Percentiles rank a stretch among this genome's conserved stretches.
Evolutionary conservation across 2,888 invertebrate species (phyloP).

Genomic region (Drosophila algonquin): DNA sequence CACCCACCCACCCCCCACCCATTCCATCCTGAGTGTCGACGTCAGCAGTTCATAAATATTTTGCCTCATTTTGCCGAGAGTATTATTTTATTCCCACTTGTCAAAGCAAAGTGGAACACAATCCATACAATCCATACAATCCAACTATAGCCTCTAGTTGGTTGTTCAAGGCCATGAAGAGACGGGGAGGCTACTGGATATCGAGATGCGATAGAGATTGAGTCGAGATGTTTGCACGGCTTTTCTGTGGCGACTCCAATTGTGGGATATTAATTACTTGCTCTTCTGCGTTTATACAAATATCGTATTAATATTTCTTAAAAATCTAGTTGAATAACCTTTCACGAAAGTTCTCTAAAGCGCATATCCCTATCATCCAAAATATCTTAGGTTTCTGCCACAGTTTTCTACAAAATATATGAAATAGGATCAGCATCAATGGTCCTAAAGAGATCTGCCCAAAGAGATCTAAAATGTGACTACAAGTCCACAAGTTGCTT

Average conservation of each 20-base stretch:
- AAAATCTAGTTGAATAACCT: not conserved
- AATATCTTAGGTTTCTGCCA: too few species aligned
- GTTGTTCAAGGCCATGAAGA: constrained; percentile 5
- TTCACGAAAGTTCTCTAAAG: too few species aligned
- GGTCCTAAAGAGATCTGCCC: too few species aligned
- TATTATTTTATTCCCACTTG: constrained; percentile 48
- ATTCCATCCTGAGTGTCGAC: constrained; percentile 44
- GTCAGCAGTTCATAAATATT: constrained; percentile 69
- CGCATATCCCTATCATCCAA: too few species aligned
- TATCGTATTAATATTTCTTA: not conserved
- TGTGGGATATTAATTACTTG: not conserved
- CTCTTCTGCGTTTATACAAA: not conserved
- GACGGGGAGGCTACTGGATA: not conserved
- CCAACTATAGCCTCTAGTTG: constrained; percentile 14
- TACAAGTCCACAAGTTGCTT: too few species aligned
- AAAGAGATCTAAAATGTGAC: too few species aligned
- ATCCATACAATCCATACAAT: constrained; percentile 34
- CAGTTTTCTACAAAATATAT: too few species aligned
- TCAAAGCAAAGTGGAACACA: constrained; percentile 42
- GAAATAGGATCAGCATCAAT: too few species aligned
- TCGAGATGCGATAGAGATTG: not conserved
- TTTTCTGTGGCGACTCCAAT: not conserved
- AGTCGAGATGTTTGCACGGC: not conserved
- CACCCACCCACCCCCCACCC: not conserved
- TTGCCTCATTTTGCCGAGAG: constrained; percentile 40